phyloP scores from a whole-genome alignment of 2,797 vertebrate genomes.

The Graptemys geographica region DNA sequence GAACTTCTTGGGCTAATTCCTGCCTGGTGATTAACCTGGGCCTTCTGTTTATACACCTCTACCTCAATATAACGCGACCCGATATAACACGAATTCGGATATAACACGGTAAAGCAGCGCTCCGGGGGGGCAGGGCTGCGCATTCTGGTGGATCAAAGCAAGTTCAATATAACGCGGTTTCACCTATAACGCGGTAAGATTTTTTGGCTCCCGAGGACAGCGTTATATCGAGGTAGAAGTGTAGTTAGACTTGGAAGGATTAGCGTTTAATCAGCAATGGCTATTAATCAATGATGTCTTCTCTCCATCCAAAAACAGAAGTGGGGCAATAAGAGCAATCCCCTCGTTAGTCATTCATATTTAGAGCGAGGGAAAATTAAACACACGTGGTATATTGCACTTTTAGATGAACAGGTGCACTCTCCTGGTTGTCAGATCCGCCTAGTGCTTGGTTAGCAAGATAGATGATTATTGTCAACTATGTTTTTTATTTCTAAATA shows the following conservation, averaged over 20 bases:
- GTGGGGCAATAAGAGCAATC: conserved; percentile 38
- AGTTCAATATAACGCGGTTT: too few relatives aligned
- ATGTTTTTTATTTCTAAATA: fast-evolving
- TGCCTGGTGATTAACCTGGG: conserved; percentile 55
- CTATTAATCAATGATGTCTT: conserved; percentile 14
- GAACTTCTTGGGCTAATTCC: conserved; percentile 55
- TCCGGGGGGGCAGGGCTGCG: too few relatives aligned
- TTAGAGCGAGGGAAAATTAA: conserved; percentile 23
- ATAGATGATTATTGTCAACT: fast-evolving
- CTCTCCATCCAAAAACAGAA: conserved; percentile 44
- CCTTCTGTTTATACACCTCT: not conserved
- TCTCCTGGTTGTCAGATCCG: not conserved
- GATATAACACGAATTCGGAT: too few relatives aligned
- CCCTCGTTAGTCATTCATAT: not conserved
- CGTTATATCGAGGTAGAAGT: too few relatives aligned
- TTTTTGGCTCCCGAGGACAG: too few relatives aligned
- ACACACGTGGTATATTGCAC: not conserved
- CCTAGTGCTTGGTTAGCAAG: fast-evolving
- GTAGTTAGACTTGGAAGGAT: conserved; percentile 40
- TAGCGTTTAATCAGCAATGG: conserved; percentile 22
- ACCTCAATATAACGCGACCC: too few relatives aligned
- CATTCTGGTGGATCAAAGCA: too few relatives aligned
- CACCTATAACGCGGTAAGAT: too few relatives aligned
- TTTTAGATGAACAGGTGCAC: not conserved
- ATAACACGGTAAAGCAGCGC: too few relatives aligned